Conservation (phyloP, 2,797 vertebrate species). For the Cossypha heuglini region DNA sequence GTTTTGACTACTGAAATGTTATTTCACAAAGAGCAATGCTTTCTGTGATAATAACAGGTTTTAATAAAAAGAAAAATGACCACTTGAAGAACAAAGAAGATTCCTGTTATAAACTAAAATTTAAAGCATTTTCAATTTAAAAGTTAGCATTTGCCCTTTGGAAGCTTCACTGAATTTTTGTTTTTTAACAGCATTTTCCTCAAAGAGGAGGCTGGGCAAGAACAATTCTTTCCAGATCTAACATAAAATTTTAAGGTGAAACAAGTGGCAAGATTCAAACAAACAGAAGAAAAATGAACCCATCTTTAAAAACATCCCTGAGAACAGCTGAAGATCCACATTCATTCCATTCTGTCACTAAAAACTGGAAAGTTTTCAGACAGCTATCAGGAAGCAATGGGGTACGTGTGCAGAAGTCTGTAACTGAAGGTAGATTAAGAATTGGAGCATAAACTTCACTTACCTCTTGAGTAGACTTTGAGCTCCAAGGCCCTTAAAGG, state of each 20-base stretch:
- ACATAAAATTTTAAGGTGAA: slow-evolving; percentile 37
- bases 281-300: slow-evolving; percentile 48
- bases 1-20: slow-evolving; percentile 47
- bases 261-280: slow-evolving; percentile 42
- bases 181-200: slow-evolving; percentile 43
- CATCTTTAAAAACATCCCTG: slow-evolving; percentile 5
- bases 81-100: slow-evolving; percentile 56
- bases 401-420: slow-evolving; percentile 53
- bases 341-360: not conserved
- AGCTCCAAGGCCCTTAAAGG: slow-evolving; percentile 78
- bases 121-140: slow-evolving; percentile 42
- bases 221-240: slow-evolving; percentile 20
- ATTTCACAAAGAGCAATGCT: slow-evolving; percentile 25
- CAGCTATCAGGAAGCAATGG: slow-evolving; percentile 33
- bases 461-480: slow-evolving; percentile 67
- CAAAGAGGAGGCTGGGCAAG: slow-evolving; percentile 40
- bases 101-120: slow-evolving; percentile 43
- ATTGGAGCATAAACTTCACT: slow-evolving; percentile 76
- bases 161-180: slow-evolving; percentile 43
- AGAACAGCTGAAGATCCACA: slow-evolving; percentile 4
- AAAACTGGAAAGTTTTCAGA: slow-evolving; percentile 45
- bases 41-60: slow-evolving; percentile 36
- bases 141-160: slow-evolving; percentile 59
- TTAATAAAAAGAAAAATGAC: slow-evolving; percentile 61
- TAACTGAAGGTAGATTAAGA: slow-evolving; percentile 69